A percentile compares a stretch with the other conserved stretches of the same genome.
These are phyloP conservation scores for Cryptosula pallasiana DNA, from an alignment of 2,888 invertebrate genomes.

Conservation along the genomic window DNA sequence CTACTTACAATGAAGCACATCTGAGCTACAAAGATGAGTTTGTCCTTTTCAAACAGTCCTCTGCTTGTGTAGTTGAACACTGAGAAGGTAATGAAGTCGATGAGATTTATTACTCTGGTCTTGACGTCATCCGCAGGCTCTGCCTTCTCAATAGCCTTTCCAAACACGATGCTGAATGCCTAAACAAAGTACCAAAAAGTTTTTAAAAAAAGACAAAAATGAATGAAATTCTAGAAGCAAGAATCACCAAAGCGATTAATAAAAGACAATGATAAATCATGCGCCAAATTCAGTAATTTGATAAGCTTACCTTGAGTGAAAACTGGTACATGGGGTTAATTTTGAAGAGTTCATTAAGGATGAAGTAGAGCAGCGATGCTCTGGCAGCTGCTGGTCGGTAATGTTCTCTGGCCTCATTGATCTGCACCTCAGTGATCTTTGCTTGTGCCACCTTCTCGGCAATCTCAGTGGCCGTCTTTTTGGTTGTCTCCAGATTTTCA, in stretches of 20 bases:
- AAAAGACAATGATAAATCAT: too few relatives aligned
- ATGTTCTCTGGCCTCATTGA: slow-evolving; percentile 86
- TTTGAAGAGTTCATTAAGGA: slow-evolving; percentile 87
- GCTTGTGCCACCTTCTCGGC: slow-evolving; percentile 85
- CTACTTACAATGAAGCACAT: slow-evolving; percentile 83
- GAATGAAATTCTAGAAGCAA: too few relatives aligned
- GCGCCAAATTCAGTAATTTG: too few relatives aligned
- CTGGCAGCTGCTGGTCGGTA: slow-evolving; percentile 86
- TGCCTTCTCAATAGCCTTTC: slow-evolving; percentile 86
- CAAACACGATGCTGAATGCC: slow-evolving; percentile 96
- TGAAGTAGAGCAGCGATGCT: slow-evolving; percentile 89
- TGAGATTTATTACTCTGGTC: slow-evolving; percentile 76
- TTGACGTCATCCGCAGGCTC: slow-evolving; percentile 74
- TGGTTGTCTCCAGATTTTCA: slow-evolving; percentile 92
- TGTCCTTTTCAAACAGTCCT: slow-evolving; percentile 92
- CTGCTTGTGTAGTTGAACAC: slow-evolving; percentile 91
- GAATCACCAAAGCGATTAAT: too few relatives aligned
- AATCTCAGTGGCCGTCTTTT: slow-evolving; percentile 90
- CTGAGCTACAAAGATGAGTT: slow-evolving; percentile 89
- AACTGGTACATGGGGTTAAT: slow-evolving; percentile 97
- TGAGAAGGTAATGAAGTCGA: slow-evolving; percentile 88
- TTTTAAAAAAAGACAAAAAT: too few relatives aligned
- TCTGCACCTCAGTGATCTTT: slow-evolving; percentile 82
- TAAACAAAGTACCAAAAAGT: too few relatives aligned
- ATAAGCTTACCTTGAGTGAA: slow-evolving; percentile 83